Base-by-base conservation (phyloP, 2,113 vertebrate genomes). In the Struthio camelus region DNA sequence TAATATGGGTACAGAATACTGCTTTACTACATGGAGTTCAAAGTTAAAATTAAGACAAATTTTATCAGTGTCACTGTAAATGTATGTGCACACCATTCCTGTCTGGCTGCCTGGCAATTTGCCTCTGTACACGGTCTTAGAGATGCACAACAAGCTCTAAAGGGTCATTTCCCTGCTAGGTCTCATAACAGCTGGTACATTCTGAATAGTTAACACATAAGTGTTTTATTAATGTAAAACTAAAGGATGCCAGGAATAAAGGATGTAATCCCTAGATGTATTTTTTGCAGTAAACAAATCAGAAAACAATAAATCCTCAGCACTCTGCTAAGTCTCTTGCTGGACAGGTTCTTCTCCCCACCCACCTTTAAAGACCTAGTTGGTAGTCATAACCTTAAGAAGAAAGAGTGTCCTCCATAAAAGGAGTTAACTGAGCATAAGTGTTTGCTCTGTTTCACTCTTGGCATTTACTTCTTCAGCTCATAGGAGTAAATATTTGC, bases 181-280 rank as follows among this genome's bases (percentile, higher is more conserved):
- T 91, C 75, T 94, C 70, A 10, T 85, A 93, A 87, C 86, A 95
- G 89, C 86, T 96, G 90, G 34, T 85, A 51, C 62, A 51, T 95
- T 92, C 54, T 96, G 67, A 80, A 46, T 59, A 82, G 87, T 95
- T 93, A 91, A 82, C 61, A 76, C 3, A 1, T 27, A 76, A 76
- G 66, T 85, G 65, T 38, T 93, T 90, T 81, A 67, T 56, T 79
- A 84, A 96, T 81, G 38, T 42, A 65, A 75, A 89, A 89, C 67
- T 62, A 62, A 86, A 79, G 69, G 30, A 82, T 85, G 80, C 77
- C 62, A 94, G 50, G 66, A 92, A 92, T 79, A 82, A 90, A 81
- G 69, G 69, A 88, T 56, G 28, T 78, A 20, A 7, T 61, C 28
- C 42, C 25, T 79, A 1, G 12, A 34, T 53, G 53, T 61, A 38